Conservation (phyloP, 1,140 invertebrate species). For the Pectinophora gossypiella region DNA sequence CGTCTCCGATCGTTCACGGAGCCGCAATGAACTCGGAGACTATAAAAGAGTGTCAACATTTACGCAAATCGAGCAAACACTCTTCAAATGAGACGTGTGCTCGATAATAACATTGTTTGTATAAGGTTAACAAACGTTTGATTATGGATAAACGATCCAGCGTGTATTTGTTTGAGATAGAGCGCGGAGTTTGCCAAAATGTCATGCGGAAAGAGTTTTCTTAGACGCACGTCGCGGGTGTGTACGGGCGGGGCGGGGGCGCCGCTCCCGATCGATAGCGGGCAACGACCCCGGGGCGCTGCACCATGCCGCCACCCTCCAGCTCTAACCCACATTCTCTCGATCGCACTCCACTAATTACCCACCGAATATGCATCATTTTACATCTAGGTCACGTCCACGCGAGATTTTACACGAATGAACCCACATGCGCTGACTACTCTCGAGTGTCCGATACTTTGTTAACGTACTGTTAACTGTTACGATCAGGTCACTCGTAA, state of each 20-base stretch:
- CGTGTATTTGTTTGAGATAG: background rate
- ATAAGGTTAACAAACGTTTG: background rate
- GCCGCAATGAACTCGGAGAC: constrained; percentile 27
- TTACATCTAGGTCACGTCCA: constrained; percentile 28
- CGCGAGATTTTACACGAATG: too few relatives aligned
- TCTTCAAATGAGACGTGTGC: constrained; percentile 6
- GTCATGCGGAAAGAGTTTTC: constrained; percentile 54
- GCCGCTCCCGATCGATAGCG: constrained; percentile 61
- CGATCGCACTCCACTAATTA: constrained; percentile 36
- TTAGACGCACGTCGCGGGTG: constrained; percentile 23
- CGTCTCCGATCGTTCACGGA: constrained; percentile 12
- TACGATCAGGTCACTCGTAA: too few relatives aligned
- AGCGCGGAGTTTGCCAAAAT: constrained; percentile 28
- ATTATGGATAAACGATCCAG: background rate
- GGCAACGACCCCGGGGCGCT: constrained; percentile 59
- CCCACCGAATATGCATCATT: constrained; percentile 38
- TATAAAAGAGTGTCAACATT: constrained; percentile 22
- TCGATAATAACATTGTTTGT: constrained; percentile 1
- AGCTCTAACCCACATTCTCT: constrained; percentile 63
- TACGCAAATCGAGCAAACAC: constrained; percentile 15
- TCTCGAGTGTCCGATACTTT: too few relatives aligned
- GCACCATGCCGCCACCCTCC: constrained; percentile 50
- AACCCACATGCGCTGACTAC: too few relatives aligned
- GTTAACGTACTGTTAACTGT: too few relatives aligned
- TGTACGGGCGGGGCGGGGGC: constrained; percentile 48